These are phyloP conservation scores for Drosophila austrosaltans DNA, from an alignment of 2,888 invertebrate genomes.

Conservation along the genomic window DNA sequence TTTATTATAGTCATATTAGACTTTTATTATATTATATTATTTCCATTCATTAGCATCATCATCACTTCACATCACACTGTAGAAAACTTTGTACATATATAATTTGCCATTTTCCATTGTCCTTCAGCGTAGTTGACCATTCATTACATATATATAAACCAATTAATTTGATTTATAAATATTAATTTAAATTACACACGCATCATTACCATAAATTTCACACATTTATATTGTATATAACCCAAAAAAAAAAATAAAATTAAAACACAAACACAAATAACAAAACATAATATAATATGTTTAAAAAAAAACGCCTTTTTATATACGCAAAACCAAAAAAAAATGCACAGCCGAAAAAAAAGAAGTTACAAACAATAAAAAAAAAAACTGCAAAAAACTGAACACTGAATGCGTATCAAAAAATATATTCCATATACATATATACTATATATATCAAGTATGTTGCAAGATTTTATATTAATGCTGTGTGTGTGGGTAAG, in stretches of 20 bases:
- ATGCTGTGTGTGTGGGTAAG: constrained; percentile 1
- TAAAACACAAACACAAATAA: not conserved
- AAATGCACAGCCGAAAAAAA: not conserved
- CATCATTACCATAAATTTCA: constrained; percentile 16
- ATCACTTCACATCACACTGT: not conserved
- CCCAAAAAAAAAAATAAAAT: not conserved
- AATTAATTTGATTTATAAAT: constrained; percentile 12
- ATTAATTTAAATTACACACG: constrained; percentile 15
- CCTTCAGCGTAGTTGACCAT: not conserved
- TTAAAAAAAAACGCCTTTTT: not conserved
- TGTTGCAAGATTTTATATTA: constrained; percentile 11
- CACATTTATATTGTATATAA: not conserved
- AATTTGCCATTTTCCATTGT: constrained; percentile 2
- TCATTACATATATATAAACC: constrained; percentile 1
- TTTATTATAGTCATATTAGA: not conserved
- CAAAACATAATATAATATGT: constrained; percentile 7
- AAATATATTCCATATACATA: constrained; percentile 16
- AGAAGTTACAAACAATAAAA: not conserved
- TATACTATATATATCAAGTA: constrained; percentile 14
- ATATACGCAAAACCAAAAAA: not conserved
- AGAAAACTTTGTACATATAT: not conserved
- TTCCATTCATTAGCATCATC: not conserved
- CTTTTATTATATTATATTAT: not conserved
- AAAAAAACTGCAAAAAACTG: no score
- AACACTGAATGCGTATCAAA: no score